Percentiles rank a stretch among this genome's conserved stretches.
Evolutionary conservation across 2,113 vertebrate species (phyloP).

Genomic region (Nansenia antarctica): DNA sequence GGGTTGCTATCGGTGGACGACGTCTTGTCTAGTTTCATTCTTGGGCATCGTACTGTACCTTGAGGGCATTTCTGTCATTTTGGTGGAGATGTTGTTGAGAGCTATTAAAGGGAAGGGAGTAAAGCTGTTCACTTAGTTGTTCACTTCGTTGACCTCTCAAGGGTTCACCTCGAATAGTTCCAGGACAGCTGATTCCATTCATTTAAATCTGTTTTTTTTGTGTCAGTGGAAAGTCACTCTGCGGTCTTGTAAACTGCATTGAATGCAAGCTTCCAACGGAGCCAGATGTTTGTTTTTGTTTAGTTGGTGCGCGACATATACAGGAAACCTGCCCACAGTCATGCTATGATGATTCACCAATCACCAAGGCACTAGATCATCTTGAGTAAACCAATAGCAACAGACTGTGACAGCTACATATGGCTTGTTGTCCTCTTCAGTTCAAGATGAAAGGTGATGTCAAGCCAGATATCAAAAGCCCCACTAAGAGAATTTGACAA

Average conservation of each 20-base stretch:
- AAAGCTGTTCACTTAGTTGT: conserved; percentile 28
- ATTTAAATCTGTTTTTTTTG: conserved; percentile 47
- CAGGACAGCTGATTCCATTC: conserved; percentile 23
- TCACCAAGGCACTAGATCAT: conserved; percentile 22
- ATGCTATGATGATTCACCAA: conserved; percentile 50
- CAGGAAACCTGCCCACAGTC: conserved; percentile 58
- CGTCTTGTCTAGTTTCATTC: background rate
- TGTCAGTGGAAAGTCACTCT: conserved; percentile 54
- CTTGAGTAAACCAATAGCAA: too few species aligned
- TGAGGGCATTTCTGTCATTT: conserved; percentile 6
- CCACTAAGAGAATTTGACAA: conserved; percentile 34
- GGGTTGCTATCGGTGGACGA: conserved; percentile 19
- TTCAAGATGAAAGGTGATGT: conserved; percentile 14
- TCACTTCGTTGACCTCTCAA: conserved; percentile 17
- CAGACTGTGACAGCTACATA: background rate
- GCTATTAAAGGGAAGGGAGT: conserved; percentile 20
- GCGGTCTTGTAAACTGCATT: conserved; percentile 64
- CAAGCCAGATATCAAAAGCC: conserved; percentile 38
- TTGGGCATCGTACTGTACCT: conserved; percentile 13
- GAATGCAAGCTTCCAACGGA: conserved; percentile 49
- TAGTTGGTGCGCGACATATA: conserved; percentile 58
- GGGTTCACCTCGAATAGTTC: conserved; percentile 11
- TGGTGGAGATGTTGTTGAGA: background rate
- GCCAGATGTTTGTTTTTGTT: conserved; percentile 67
- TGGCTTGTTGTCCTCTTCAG: conserved; percentile 20